These are phyloP conservation scores for Cetoscarus ocellatus DNA, from an alignment of 2,797 vertebrate species.

Conservation along the genomic window DNA sequence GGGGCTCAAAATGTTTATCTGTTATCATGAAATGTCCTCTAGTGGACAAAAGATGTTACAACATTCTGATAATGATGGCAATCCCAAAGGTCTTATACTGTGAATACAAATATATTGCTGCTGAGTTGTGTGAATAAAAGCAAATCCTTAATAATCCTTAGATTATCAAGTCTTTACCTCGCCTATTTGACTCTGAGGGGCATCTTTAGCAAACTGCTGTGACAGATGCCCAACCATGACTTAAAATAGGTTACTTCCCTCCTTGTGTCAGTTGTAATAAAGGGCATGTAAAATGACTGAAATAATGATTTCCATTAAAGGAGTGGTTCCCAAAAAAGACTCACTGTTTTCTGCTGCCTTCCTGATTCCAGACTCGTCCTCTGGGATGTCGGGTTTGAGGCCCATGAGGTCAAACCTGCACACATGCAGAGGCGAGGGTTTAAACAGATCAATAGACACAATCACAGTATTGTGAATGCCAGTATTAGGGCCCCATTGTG, in stretches of 20 bases:
- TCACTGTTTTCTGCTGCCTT: constrained; percentile 96
- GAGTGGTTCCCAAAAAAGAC: constrained; percentile 41
- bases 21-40: background rate
- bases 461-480: constrained; percentile 53
- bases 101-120: too few species aligned
- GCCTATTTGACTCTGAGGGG: too few species aligned
- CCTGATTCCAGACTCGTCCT: constrained; percentile 97
- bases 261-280: too few species aligned
- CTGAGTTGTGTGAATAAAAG: too few species aligned
- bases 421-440: constrained; percentile 38
- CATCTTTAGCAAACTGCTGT: too few species aligned
- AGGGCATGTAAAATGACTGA: too few species aligned
- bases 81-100: too few species aligned
- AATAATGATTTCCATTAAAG: too few species aligned
- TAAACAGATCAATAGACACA: constrained; percentile 47
- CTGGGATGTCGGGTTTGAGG: constrained; percentile 91
- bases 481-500: constrained; percentile 43
- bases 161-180: too few species aligned
- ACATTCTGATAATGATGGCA: background rate
- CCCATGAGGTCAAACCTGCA: constrained; percentile 97
- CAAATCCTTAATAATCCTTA: too few species aligned
- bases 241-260: too few species aligned
- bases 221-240: too few species aligned
- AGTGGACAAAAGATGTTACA: background rate
- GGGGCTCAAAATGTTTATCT: background rate